Evolutionary conservation across 1,140 invertebrate genomes (phyloP), one percentile per base, ranked within the genome.

Genomic region (Ostrea edulis): DNA sequence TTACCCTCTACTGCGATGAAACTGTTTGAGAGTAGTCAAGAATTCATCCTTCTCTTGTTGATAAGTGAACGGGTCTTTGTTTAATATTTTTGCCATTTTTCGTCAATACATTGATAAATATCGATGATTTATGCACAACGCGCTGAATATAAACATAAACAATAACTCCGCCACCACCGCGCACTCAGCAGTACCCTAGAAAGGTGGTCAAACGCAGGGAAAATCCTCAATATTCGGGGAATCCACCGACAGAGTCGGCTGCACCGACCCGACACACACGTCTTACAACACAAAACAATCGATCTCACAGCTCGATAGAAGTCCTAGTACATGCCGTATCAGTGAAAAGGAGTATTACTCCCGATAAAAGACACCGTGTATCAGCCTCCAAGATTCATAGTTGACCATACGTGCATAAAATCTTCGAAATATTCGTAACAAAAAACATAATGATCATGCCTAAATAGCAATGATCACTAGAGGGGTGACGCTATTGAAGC

Each of bases 1-100:
- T 96, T 95, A 98, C 97, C 97, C 97, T 95, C 97, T 96, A 88
- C 96, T 96, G 87, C 97, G 97, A 94, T 98, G 97, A 93, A 98
- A 98, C 92, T 97, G 97, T 90, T 96, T 96, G 90, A 98, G 95
- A 92, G 98, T 97, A 92, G 96, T 96, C 89, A 98, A 95, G 95
- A 98, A 98, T 90, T 96, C 95, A 89, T 96, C 96, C 91, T 96
- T 96, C 95, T 97, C 97, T 95, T 96, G 96, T 93, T 96, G 95
- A 95, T 97, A 97, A 90, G 96, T 96, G 94, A 96, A 96, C 91
- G 96, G 96, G 95, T 97, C 97, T 96, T 97, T 97, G 95, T 96
- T 96, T 92, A 96, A 96, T 95, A 96, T 95, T 95, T 96, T 96
- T 94, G 97, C 96, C 96, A 97, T 97, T 87, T 87, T 92, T 54